A percentile compares a stretch with the other conserved stretches of the same genome.
These are phyloP conservation scores for Calameuta pallipes DNA, from an alignment of 2,888 invertebrate genomes.

Conservation along the genomic window DNA sequence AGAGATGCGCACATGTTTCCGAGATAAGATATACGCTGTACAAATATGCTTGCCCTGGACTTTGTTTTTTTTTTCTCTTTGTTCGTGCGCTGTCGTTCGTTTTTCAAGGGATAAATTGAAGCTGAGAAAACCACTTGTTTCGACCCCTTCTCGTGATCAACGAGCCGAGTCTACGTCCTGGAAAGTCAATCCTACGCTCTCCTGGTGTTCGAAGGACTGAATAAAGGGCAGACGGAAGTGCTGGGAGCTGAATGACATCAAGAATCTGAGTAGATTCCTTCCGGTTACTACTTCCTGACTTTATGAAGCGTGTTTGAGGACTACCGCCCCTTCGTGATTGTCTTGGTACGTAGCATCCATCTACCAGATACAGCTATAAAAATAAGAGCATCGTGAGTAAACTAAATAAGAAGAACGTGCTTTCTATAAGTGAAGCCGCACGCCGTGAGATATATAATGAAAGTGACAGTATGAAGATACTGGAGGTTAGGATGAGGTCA, in stretches of 20 bases:
- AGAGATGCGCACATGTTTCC: neutral
- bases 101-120: neutral
- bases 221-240: neutral
- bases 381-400: neutral
- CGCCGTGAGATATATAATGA: neutral
- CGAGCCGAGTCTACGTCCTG: neutral
- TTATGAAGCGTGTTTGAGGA: neutral
- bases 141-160: neutral
- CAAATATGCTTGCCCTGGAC: neutral
- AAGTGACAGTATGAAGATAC: neutral
- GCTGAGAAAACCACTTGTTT: neutral
- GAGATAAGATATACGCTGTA: neutral
- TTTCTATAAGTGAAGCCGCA: neutral
- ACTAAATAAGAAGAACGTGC: neutral
- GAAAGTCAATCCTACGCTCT: neutral
- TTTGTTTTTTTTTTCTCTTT: neutral
- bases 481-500: neutral
- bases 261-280: neutral
- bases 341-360: neutral
- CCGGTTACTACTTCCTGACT: neutral
- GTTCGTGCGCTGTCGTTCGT: neutral
- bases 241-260: neutral
- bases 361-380: neutral
- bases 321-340: neutral
- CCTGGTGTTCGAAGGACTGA: neutral